phyloP scores from a whole-genome alignment of 2,888 invertebrate species.

The Cybosia mesomella region DNA sequence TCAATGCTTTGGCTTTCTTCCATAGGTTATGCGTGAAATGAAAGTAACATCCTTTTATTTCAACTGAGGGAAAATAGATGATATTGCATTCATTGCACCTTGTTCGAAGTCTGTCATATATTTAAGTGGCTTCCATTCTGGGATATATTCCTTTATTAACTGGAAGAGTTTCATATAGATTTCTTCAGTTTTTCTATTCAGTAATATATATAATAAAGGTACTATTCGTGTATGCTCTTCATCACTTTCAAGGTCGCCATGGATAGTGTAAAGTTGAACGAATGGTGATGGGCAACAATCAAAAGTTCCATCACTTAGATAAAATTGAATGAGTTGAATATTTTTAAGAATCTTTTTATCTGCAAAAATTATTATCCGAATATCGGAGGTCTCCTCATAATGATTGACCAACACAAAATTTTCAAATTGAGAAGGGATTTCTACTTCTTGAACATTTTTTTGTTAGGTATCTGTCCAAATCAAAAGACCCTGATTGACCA shows the following conservation, averaged over 20 bases:
- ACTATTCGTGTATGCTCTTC: constrained; percentile 16
- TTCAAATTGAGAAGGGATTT: constrained; percentile 19
- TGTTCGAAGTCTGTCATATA: constrained; percentile 16
- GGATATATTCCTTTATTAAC: constrained; percentile 11
- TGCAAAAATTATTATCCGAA: constrained; percentile 14
- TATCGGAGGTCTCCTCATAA: constrained; percentile 14
- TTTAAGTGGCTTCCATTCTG: constrained; percentile 13
- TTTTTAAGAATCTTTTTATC: constrained; percentile 11
- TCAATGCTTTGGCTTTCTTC: neutral
- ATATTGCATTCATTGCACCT: constrained; percentile 19
- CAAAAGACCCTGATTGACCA: too few species aligned
- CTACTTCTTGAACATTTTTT: constrained; percentile 19
- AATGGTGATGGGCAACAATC: constrained; percentile 22
- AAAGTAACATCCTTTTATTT: neutral
- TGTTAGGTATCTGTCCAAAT: too few species aligned
- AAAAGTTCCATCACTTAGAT: constrained; percentile 24
- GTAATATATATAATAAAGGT: constrained; percentile 14
- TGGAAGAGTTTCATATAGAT: constrained; percentile 12
- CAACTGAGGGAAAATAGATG: too few species aligned
- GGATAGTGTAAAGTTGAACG: constrained; percentile 23
- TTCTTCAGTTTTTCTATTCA: too few species aligned
- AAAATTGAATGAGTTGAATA: constrained; percentile 10
- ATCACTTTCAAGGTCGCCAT: constrained; percentile 22
- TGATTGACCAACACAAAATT: constrained; percentile 10
- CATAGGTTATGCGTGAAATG: too few species aligned